Percentiles rank a stretch among this genome's conserved stretches.
These are phyloP conservation scores for Steinernema carpocapsae DNA, from an alignment of 2,888 invertebrate species.

Conservation along the genomic window DNA sequence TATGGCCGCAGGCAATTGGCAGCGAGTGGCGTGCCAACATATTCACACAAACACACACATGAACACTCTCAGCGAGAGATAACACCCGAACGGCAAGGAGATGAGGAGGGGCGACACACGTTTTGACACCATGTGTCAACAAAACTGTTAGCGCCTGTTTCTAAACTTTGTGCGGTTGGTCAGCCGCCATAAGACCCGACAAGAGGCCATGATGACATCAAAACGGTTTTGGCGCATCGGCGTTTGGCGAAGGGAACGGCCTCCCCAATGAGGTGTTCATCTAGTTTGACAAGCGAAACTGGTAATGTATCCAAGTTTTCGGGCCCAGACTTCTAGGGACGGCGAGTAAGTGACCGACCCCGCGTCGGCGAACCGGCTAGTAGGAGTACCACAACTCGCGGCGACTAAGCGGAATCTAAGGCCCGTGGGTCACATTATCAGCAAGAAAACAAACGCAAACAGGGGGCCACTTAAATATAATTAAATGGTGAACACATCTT, in stretches of 20 bases:
- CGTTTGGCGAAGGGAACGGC: no score
- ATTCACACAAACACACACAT: constrained; percentile 31
- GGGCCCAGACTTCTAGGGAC: no score
- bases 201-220: no score
- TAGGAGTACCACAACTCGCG: no score
- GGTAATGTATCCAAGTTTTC: no score
- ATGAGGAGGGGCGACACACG: constrained; percentile 28
- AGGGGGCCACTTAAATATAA: constrained; percentile 21
- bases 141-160: constrained; percentile 27
- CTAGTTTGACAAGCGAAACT: no score
- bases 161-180: constrained; percentile 6
- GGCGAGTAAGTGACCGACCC: no score
- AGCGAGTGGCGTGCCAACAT: constrained; percentile 33
- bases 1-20: constrained; percentile 31
- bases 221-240: no score
- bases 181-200: background rate
- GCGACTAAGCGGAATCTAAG: no score
- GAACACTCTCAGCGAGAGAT: constrained; percentile 34
- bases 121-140: constrained; percentile 32
- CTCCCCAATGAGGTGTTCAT: no score
- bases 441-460: background rate
- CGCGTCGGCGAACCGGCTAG: no score
- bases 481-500: constrained; percentile 19
- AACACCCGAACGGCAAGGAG: constrained; percentile 9
- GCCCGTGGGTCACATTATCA: background rate